Evolutionary conservation across 2,888 invertebrate genomes (phyloP).

Genomic region (Limnephilus marmoratus): DNA sequence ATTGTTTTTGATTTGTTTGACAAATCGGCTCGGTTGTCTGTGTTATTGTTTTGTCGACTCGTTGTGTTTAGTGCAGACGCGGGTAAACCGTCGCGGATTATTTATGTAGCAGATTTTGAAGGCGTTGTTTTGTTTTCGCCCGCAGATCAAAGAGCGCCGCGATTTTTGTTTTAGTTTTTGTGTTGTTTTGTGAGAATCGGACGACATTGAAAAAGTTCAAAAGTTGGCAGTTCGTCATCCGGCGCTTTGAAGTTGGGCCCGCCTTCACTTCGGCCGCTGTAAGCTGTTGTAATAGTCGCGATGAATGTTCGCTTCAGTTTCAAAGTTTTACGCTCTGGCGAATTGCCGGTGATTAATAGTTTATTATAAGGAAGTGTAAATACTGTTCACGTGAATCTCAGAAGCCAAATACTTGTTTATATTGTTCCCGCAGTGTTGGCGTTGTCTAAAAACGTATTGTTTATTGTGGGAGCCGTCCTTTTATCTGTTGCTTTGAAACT

Average conservation of each 20-base stretch:
- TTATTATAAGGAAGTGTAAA: slow-evolving; percentile 14
- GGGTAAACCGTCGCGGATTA: slow-evolving; percentile 21
- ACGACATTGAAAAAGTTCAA: slow-evolving; percentile 38
- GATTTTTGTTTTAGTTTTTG: neutral
- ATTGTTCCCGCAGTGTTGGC: slow-evolving; percentile 17
- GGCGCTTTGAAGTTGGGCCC: slow-evolving; percentile 24
- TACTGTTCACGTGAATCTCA: neutral
- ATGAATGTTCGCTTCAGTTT: neutral
- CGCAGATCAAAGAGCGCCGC: slow-evolving; percentile 21
- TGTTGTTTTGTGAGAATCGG: slow-evolving; percentile 19
- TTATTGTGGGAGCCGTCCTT: slow-evolving; percentile 23
- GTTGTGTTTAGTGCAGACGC: neutral
- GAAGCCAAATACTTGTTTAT: slow-evolving; percentile 15
- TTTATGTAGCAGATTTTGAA: slow-evolving; percentile 29
- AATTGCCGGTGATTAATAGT: slow-evolving; percentile 33
- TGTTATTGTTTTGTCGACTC: neutral
- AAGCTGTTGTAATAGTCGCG: neutral
- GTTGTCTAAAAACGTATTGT: slow-evolving; percentile 27
- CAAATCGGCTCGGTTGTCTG: neutral
- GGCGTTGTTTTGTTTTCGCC: slow-evolving; percentile 26
- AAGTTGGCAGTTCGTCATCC: slow-evolving; percentile 32
- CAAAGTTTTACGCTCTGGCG: slow-evolving; percentile 14
- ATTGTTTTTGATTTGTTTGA: slow-evolving; percentile 16
- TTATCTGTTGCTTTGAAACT: slow-evolving; percentile 19
- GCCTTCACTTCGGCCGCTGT: neutral